A percentile compares a stretch with the other conserved stretches of the same genome.
Evolutionary conservation across 1,140 invertebrate genomes (phyloP).

Genomic region (Wasmannia auropunctata): DNA sequence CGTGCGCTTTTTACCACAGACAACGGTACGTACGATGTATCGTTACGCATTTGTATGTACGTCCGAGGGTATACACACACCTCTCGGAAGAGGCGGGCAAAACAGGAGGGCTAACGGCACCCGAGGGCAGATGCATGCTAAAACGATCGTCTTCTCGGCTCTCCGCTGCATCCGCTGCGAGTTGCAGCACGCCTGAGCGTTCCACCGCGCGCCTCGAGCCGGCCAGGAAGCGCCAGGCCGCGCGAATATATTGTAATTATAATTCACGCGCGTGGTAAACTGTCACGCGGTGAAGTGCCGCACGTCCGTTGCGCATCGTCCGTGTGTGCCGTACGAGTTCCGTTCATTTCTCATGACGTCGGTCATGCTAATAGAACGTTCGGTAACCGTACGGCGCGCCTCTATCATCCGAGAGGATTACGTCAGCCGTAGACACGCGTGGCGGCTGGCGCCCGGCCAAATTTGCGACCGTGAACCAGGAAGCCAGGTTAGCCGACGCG

Average conservation of each 20-base stretch:
- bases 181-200: background rate
- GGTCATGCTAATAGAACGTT: background rate
- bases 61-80: background rate
- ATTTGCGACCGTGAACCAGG: conserved; percentile 7
- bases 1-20: background rate
- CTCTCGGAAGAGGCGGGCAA: conserved; percentile 17
- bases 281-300: background rate
- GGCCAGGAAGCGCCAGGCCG: conserved; percentile 28
- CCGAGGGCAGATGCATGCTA: conserved; percentile 9
- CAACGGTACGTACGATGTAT: background rate
- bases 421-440: background rate
- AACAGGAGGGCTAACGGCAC: conserved; percentile 45
- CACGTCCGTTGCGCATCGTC: background rate
- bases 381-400: background rate
- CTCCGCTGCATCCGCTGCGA: conserved; percentile 34
- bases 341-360: conserved; percentile 42
- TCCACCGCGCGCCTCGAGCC: too few species aligned
- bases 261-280: conserved; percentile 29
- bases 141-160: conserved; percentile 13
- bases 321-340: background rate
- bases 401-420: background rate
- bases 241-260: conserved; percentile 45
- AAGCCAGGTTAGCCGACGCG: background rate
- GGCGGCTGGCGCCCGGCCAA: background rate
- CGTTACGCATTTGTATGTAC: background rate